Evolutionary conservation across 2,888 invertebrate species (phyloP), one percentile per base, ranked within the genome.

Genomic region (Megaustenia siamemsis): DNA sequence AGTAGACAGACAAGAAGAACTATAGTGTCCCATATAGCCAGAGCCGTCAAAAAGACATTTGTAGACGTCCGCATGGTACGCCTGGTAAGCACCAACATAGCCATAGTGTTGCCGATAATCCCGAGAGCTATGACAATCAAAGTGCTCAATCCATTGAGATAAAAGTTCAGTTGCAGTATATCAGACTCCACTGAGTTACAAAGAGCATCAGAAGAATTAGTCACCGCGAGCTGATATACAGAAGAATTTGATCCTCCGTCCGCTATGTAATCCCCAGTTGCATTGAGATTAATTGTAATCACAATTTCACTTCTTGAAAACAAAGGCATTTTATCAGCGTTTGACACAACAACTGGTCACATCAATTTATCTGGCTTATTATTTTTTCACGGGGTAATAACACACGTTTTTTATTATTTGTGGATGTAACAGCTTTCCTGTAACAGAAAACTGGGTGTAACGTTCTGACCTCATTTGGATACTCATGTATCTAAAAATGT

Each of bases 11-110:
- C 88, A 6, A 93, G 81, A 0, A 94, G 89, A 24, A 94, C 93
- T 49, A 93, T 86, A 63, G 90, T 91, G 88, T 94, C 94, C 93
- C 93, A 93, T 69, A 93, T 89, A 32, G 93, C 93, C 53, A 94
- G 88, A 0, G 93, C 92, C 32, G 91, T 90, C 8, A 94, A 90
- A 86, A 93, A 93, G 79, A 90, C 94, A 88, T 97, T 96, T 85
- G 96, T 97, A 60, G 96, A 96, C 87, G 96, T 96, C 90, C 96
- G 94, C 96, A 97, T 97, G 79, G 96, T 95, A 88, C 96, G 95
- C 88, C 95, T 92, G 1, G 95, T 95, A 82, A 96, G 93, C 71
- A 96, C 95, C 43, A 95, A 94, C 81, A 95, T 95, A 24, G 95
- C 95, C 49, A 95, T 92, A n/a, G 93, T 91, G 90, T 97, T 97